These are phyloP conservation scores for Ryuthela nishihirai DNA, from an alignment of 2,888 invertebrate genomes.

Conservation along the genomic window DNA sequence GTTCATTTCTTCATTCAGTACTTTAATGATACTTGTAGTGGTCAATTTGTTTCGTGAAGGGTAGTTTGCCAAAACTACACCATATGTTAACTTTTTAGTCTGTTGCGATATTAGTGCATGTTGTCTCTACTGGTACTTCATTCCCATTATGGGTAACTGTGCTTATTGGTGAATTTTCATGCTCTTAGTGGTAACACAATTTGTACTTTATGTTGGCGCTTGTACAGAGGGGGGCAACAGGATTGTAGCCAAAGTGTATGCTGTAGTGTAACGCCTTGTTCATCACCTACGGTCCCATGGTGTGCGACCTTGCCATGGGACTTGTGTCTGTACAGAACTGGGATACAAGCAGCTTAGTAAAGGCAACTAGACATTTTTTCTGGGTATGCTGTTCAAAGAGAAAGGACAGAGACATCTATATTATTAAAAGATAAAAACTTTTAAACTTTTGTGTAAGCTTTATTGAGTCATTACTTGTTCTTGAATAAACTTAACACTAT, in stretches of 20 bases:
- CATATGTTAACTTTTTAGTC: constrained; percentile 15
- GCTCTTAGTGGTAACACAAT: constrained; percentile 32
- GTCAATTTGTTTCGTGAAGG: too few species aligned
- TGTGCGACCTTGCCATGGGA: constrained; percentile 9
- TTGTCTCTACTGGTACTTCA: constrained; percentile 31
- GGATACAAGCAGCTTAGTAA: constrained; percentile 14
- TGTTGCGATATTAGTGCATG: constrained; percentile 17
- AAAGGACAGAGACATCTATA: constrained; percentile 38
- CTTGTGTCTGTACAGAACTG: constrained; percentile 29
- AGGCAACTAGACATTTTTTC: constrained; percentile 25
- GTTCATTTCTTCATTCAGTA: too few species aligned
- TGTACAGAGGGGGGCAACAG: constrained; percentile 24
- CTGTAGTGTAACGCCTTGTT: constrained; percentile 27
- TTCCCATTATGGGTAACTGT: constrained; percentile 12
- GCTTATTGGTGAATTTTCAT: constrained; percentile 25
- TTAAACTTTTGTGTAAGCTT: too few species aligned
- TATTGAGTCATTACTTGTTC: too few species aligned
- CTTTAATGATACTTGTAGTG: too few species aligned
- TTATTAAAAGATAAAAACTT: constrained; percentile 34
- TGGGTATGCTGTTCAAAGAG: constrained; percentile 30
- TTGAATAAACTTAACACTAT: too few species aligned
- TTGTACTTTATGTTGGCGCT: constrained; percentile 27
- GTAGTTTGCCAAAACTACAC: too few species aligned
- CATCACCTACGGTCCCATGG: constrained; percentile 10
- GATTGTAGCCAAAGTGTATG: constrained; percentile 21